phyloP scores from a whole-genome alignment of 2,888 invertebrate species.

The Amiota mariae region DNA sequence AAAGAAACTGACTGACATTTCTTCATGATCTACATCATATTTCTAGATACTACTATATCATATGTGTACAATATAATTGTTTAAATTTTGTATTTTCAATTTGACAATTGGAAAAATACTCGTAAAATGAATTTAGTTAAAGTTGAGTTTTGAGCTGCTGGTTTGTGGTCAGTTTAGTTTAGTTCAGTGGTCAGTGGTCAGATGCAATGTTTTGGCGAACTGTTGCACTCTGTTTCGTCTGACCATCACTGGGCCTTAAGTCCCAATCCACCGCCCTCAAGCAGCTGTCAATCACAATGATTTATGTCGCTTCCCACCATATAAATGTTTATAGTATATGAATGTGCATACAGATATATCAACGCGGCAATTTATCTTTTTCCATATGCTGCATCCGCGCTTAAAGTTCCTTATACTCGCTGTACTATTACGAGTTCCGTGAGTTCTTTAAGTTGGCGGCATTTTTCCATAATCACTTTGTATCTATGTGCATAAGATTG shows the following conservation, averaged over 20 bases:
- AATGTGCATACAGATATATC: constrained; percentile 60
- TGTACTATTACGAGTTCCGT: constrained; percentile 7
- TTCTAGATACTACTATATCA: not conserved
- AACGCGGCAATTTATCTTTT: constrained; percentile 69
- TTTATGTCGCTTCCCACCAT: constrained; percentile 73
- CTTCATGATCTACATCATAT: not conserved
- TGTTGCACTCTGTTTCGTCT: not conserved
- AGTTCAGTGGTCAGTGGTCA: constrained; percentile 1
- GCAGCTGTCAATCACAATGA: constrained; percentile 74
- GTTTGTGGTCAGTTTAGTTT: not conserved
- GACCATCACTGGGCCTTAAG: not conserved
- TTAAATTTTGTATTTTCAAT: constrained; percentile 42
- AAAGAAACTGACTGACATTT: constrained; percentile 26
- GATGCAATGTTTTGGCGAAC: constrained; percentile 17
- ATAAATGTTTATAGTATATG: constrained; percentile 51
- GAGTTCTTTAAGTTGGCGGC: constrained; percentile 49
- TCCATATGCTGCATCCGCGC: constrained; percentile 59
- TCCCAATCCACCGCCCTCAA: constrained; percentile 40
- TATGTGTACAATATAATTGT: constrained; percentile 29
- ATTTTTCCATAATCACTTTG: constrained; percentile 46
- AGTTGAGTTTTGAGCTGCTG: constrained; percentile 39
- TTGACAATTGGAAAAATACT: constrained; percentile 48
- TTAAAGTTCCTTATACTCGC: constrained; percentile 43
- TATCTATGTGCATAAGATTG: constrained; percentile 10
- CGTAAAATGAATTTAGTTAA: constrained; percentile 57